These are phyloP conservation scores for Uria lomvia DNA, from an alignment of 2,113 vertebrate genomes.

Conservation along the genomic window DNA sequence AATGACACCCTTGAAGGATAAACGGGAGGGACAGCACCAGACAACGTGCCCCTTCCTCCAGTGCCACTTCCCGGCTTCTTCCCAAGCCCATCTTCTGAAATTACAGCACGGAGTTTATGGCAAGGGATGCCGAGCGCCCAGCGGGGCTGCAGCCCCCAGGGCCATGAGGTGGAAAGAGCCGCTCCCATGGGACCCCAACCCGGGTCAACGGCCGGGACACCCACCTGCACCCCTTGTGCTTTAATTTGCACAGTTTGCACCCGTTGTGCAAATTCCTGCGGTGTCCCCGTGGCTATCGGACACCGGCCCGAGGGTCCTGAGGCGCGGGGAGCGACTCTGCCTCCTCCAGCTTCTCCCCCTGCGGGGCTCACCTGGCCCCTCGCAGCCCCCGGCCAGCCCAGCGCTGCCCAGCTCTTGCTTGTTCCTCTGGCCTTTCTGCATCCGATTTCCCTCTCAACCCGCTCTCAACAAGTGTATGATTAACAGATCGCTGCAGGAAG, in stretches of 20 bases:
- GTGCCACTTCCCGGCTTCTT: neutral
- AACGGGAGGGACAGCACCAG: fast-evolving
- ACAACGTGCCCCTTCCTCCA: fast-evolving
- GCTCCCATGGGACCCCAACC: neutral
- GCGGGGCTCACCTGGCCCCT: neutral
- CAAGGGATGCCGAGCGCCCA: neutral
- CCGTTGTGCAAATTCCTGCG: fast-evolving
- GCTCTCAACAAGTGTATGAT: neutral
- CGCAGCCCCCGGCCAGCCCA: fast-evolving
- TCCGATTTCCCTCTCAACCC: neutral
- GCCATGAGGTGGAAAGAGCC: neutral
- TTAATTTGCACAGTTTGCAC: neutral
- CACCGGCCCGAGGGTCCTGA: neutral
- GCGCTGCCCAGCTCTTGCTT: neutral
- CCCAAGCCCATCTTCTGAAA: neutral
- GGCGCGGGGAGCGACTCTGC: fast-evolving
- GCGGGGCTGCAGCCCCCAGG: neutral
- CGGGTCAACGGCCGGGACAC: neutral
- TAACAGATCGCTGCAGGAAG: neutral
- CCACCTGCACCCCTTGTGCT: neutral
- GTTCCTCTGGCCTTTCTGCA: neutral
- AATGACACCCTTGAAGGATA: fast-evolving
- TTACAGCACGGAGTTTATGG: fast-evolving
- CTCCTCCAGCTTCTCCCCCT: neutral
- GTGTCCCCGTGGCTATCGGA: fast-evolving